These are phyloP conservation scores for Andinoacara biseriatus DNA, from an alignment of 2,113 vertebrate species.

Conservation along the genomic window DNA sequence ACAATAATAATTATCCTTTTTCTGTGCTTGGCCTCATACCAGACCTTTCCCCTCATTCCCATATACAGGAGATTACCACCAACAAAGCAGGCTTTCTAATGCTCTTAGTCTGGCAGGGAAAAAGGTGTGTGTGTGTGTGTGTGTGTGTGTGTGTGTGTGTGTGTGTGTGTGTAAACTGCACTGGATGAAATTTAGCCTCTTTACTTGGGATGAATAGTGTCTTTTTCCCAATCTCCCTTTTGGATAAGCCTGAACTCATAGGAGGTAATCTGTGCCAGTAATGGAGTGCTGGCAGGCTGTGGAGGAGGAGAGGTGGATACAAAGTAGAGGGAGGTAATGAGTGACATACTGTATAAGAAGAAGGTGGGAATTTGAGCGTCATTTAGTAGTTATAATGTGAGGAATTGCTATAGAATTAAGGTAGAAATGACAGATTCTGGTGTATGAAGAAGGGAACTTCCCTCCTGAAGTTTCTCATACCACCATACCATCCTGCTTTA, in stretches of 20 bases:
- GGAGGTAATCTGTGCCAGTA: constrained; percentile 55
- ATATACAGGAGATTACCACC: constrained; percentile 33
- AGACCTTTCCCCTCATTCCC: constrained; percentile 51
- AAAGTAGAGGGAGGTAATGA: background rate
- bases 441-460: background rate
- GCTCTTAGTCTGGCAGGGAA: constrained; percentile 25
- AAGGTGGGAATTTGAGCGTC: background rate
- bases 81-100: constrained; percentile 61
- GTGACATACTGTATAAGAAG: background rate
- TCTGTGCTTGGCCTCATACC: constrained; percentile 26
- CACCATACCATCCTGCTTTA: constrained; percentile 28
- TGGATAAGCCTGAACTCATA: constrained; percentile 47
- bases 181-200: constrained; percentile 12
- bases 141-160: rapidly evolving
- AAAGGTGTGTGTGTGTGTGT: constrained; percentile 10
- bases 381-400: background rate
- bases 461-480: constrained; percentile 24
- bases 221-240: constrained; percentile 48
- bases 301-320: constrained; percentile 10
- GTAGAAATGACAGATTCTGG: background rate
- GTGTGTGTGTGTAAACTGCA: background rate
- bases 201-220: constrained; percentile 52
- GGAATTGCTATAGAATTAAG: background rate
- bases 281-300: constrained; percentile 12
- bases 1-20: background rate